Evolutionary conservation across 2,113 vertebrate species (phyloP).

Genomic region (pig (Sus scrofa)): T2T-Sscrofa CM000812.6:21506001-21506500

Average conservation of each 20-base stretch:
- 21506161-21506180: conserved; percentile 99
- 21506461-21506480: conserved; percentile 80
- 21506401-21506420: conserved; percentile 82
- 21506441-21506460: conserved; percentile 86
- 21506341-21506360: too few relatives aligned
- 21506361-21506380: too few relatives aligned
- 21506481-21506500: conserved; percentile 67
- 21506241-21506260: conserved; percentile 66
- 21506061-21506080: conserved; percentile 59
- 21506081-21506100: conserved; percentile 98
- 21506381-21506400: conserved; percentile 72
- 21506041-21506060: neutral
- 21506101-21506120: conserved; percentile 99
- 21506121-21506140: conserved; percentile 96
- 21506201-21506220: conserved; percentile 97
- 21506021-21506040: neutral
- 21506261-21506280: neutral
- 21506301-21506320: conserved; percentile 85
- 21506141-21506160: conserved; percentile 97
- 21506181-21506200: conserved; percentile 96
- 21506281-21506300: conserved; percentile 73
- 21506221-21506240: conserved; percentile 87
- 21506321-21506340: conserved; percentile 87
- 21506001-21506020: neutral
- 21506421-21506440: conserved; percentile 85